These are phyloP conservation scores for Holacanthus passer DNA, from an alignment of 2,113 vertebrate genomes.

Conservation along the genomic window DNA sequence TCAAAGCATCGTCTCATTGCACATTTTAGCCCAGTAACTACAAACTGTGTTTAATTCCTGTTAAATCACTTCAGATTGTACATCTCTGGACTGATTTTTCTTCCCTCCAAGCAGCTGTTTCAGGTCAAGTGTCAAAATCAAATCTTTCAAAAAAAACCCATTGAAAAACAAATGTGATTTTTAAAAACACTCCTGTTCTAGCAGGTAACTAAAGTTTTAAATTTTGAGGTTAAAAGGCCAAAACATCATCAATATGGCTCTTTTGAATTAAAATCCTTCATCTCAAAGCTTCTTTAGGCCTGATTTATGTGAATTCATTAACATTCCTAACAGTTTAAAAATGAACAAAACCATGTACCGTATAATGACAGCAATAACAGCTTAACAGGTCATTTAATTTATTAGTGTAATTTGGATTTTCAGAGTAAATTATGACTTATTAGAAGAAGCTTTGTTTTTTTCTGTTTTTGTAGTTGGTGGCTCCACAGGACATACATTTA, in stretches of 20 bases:
- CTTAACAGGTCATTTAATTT: not conserved
- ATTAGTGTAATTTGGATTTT: not conserved
- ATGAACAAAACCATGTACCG: not conserved
- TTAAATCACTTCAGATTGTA: not conserved
- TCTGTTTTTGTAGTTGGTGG: not conserved
- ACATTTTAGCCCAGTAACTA: not conserved
- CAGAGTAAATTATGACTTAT: not conserved
- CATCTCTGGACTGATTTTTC: not conserved
- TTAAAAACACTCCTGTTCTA: not conserved
- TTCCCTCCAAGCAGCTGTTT: not conserved
- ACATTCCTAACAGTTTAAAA: not conserved
- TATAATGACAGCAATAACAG: slow-evolving; percentile 42
- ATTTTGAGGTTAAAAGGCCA: not conserved
- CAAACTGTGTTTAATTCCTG: not conserved
- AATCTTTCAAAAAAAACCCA: too few species aligned
- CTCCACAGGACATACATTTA: not conserved
- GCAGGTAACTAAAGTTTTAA: not conserved
- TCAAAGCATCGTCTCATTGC: not conserved
- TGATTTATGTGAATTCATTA: not conserved
- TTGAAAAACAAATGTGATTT: not conserved
- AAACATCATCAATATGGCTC: not conserved
- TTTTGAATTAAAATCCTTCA: not conserved
- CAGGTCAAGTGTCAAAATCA: not conserved
- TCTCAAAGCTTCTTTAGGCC: not conserved
- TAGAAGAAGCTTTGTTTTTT: not conserved